These are phyloP conservation scores for Microctonus brassicae DNA, from an alignment of 2,888 invertebrate species.

Conservation along the genomic window DNA sequence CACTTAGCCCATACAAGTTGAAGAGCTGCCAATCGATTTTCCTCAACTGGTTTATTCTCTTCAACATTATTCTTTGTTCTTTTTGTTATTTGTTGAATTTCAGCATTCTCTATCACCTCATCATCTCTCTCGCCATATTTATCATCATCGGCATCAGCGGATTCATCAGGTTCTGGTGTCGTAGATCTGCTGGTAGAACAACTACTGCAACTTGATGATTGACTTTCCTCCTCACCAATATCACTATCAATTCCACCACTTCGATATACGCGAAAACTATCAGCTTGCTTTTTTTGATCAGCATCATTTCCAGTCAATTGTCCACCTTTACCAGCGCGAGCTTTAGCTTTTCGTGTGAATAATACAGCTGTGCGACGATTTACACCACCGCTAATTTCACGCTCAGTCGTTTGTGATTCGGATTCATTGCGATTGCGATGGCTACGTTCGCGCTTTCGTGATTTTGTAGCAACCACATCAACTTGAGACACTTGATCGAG, in stretches of 20 bases:
- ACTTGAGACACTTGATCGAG: conserved; percentile 50
- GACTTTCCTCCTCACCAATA: conserved; percentile 65
- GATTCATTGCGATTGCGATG: conserved; percentile 58
- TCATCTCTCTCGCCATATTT: conserved; percentile 67
- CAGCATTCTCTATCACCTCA: conserved; percentile 58
- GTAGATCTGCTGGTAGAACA: conserved; percentile 66
- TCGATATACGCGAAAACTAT: conserved; percentile 64
- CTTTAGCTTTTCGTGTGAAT: conserved; percentile 80
- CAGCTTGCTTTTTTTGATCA: conserved; percentile 63
- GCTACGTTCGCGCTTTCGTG: conserved; percentile 62
- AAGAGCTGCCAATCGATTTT: conserved; percentile 79
- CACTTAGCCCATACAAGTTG: conserved; percentile 98
- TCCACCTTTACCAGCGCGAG: conserved; percentile 70
- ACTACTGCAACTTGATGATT: conserved; percentile 67
- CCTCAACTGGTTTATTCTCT: conserved; percentile 47
- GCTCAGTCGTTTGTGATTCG: conserved; percentile 58
- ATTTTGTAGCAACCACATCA: conserved; percentile 44
- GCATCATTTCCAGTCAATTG: conserved; percentile 53
- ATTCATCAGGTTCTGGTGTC: conserved; percentile 63
- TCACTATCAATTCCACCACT: conserved; percentile 66
- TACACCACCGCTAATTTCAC: conserved; percentile 70
- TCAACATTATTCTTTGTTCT: conserved; percentile 46
- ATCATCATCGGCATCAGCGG: conserved; percentile 68
- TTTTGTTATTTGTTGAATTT: conserved; percentile 35
- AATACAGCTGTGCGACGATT: conserved; percentile 83